A percentile compares a stretch with the other conserved stretches of the same genome.
Evolutionary conservation across 1,140 invertebrate genomes (phyloP).

Genomic region (Zelostemma sp.): DNA sequence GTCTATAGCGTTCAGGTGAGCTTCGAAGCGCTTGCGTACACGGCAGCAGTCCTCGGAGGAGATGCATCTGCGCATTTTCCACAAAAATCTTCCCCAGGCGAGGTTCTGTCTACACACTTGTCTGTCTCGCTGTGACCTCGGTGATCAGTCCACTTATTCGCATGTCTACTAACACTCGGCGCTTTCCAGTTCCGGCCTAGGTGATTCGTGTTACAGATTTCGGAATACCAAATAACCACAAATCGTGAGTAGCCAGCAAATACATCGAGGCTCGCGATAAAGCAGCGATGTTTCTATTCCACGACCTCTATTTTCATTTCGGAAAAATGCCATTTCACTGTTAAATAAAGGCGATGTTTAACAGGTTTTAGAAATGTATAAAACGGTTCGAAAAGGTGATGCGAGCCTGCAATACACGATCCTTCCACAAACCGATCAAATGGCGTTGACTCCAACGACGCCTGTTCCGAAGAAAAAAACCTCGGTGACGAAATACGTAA

Average conservation of each 20-base stretch:
- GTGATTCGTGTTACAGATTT: neutral
- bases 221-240: neutral
- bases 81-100: constrained; percentile 51
- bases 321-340: too few relatives aligned
- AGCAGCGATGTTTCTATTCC: too few relatives aligned
- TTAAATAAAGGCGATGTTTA: constrained; percentile 30
- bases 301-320: too few relatives aligned
- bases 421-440: constrained; percentile 78
- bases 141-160: constrained; percentile 1
- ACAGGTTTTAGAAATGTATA: constrained; percentile 72
- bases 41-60: constrained; percentile 12
- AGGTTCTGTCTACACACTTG: constrained; percentile 47
- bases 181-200: neutral
- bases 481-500: constrained; percentile 40
- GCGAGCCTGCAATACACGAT: constrained; percentile 81
- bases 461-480: constrained; percentile 19
- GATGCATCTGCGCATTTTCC: constrained; percentile 59
- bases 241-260: too few relatives aligned
- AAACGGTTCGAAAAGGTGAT: constrained; percentile 80
- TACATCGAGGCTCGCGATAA: too few relatives aligned
- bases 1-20: neutral
- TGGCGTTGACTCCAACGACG: constrained; percentile 60
- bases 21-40: constrained; percentile 27
- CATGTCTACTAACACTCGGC: neutral
- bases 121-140: constrained; percentile 14